Conservation (phyloP, 2,888 invertebrate species). For the Drosophila prolongata region DNA sequence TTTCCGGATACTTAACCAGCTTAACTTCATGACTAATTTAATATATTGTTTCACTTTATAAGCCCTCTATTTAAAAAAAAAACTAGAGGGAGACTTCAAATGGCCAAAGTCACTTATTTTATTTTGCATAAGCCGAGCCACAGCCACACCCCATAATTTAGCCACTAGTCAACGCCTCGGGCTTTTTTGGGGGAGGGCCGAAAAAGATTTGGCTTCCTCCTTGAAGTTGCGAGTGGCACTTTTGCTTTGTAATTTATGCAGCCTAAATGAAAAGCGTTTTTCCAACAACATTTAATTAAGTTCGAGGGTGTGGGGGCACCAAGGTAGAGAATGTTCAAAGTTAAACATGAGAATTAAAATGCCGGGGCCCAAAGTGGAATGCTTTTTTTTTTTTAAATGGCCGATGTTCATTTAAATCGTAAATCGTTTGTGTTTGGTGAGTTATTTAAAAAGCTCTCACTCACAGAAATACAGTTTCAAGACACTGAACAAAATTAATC, state of each 20-base stretch:
- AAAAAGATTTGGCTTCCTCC: conserved; percentile 27
- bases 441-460: conserved; percentile 55
- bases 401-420: conserved; percentile 66
- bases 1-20: neutral
- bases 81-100: conserved; percentile 10
- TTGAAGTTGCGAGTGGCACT: conserved; percentile 62
- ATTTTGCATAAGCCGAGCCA: conserved; percentile 62
- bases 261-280: conserved; percentile 70
- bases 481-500: neutral
- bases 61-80: neutral
- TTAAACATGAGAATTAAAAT: conserved; percentile 67
- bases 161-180: conserved; percentile 40
- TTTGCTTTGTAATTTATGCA: conserved; percentile 75
- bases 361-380: conserved; percentile 27
- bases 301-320: conserved; percentile 37
- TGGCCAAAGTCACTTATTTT: conserved; percentile 58
- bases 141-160: conserved; percentile 55
- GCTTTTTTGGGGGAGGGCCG: conserved; percentile 11
- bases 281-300: conserved; percentile 76
- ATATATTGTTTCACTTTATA: neutral
- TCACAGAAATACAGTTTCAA: conserved; percentile 6
- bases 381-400: conserved; percentile 3
- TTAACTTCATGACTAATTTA: conserved; percentile 18
- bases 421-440: conserved; percentile 43
- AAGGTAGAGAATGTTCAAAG: conserved; percentile 65